Evolutionary conservation across 2,797 vertebrate genomes (phyloP).

Genomic region (Eulemur rubriventer): DNA sequence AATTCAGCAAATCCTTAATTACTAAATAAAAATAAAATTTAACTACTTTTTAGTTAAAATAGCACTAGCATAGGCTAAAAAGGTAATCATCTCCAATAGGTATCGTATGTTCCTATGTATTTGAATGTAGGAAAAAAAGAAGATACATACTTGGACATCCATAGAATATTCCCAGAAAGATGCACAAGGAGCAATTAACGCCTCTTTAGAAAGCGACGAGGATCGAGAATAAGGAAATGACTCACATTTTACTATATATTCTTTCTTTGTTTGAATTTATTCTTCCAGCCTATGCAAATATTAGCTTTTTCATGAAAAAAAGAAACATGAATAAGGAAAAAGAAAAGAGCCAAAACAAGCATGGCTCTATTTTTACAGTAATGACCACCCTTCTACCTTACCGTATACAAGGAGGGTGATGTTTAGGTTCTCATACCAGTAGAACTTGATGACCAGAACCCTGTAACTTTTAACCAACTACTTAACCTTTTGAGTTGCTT

Average conservation of each 20-base stretch:
- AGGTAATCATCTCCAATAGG: neutral
- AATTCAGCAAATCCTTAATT: neutral
- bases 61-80: neutral
- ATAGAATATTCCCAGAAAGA: neutral
- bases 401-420: neutral
- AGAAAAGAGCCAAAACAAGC: neutral
- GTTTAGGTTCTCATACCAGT: neutral
- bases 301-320: neutral
- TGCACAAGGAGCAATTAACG: neutral
- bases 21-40: conserved; percentile 1
- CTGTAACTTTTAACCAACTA: neutral
- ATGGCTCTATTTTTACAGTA: neutral
- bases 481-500: neutral
- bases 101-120: neutral
- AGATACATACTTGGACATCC: neutral
- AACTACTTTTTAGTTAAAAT: conserved; percentile 2
- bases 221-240: neutral
- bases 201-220: neutral
- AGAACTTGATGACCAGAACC: neutral
- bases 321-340: neutral
- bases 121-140: neutral
- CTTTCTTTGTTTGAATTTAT: neutral
- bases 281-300: neutral
- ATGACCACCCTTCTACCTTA: neutral
- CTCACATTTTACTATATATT: neutral